These are phyloP conservation scores for Podocnemis expansa DNA, from an alignment of 2,113 vertebrate genomes.

Conservation along the genomic window DNA sequence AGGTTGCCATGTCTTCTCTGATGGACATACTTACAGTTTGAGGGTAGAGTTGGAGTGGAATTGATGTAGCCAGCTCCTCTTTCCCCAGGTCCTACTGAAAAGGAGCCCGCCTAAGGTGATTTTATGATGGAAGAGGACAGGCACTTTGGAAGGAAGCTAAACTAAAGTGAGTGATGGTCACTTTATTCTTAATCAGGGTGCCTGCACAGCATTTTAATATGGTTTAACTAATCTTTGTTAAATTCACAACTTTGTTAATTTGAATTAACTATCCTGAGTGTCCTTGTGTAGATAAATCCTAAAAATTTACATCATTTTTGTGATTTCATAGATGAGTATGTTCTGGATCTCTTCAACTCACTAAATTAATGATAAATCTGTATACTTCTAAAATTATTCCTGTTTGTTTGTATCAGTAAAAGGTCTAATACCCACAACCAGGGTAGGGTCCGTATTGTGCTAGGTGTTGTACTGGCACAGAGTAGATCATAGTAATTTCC, in stretches of 20 bases:
- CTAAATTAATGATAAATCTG: not conserved
- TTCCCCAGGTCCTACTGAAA: constrained; percentile 25
- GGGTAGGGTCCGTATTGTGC: not conserved
- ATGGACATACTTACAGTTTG: constrained; percentile 63
- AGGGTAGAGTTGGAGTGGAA: not conserved
- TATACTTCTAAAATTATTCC: not conserved
- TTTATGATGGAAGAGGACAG: not conserved
- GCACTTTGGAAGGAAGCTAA: too few species aligned
- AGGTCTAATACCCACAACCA: not conserved
- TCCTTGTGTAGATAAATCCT: not conserved
- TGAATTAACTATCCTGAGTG: not conserved
- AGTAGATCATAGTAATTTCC: not conserved
- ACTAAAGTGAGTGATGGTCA: too few species aligned
- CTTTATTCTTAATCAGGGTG: too few species aligned
- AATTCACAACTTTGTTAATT: not conserved
- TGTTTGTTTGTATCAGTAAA: not conserved
- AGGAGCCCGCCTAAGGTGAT: not conserved
- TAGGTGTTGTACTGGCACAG: not conserved
- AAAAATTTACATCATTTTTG: not conserved
- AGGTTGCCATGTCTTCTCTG: not conserved
- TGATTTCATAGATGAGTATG: not conserved
- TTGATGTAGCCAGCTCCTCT: not conserved
- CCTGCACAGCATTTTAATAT: too few species aligned
- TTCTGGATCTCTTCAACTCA: not conserved
- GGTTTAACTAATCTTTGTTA: not conserved